These are phyloP conservation scores for Malurus leucopterus DNA, from an alignment of 2,797 vertebrate genomes.

Conservation along the genomic window DNA sequence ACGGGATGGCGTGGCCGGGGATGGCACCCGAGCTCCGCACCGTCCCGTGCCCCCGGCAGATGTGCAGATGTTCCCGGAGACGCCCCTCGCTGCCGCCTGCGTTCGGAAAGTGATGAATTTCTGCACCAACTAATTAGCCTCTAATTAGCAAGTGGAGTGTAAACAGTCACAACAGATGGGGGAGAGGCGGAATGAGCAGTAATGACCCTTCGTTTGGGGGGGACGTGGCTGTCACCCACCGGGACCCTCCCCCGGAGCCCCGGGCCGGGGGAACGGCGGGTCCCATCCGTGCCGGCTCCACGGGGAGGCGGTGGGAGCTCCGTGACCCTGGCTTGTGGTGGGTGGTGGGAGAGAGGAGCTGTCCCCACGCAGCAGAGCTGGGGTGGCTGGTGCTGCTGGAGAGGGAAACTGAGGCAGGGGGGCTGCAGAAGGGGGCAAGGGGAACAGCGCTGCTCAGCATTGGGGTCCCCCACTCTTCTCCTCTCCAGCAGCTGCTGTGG, in stretches of 20 bases:
- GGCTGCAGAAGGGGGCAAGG: neutral
- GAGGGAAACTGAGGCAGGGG: neutral
- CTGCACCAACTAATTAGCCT: conserved; percentile 87
- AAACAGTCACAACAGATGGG: conserved; percentile 91
- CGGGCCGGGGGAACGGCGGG: rapidly evolving
- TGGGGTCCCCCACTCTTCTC: neutral
- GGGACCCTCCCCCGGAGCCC: rapidly evolving
- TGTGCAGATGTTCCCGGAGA: conserved; percentile 63
- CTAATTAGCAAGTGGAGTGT: conserved; percentile 90
- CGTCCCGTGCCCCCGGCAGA: neutral
- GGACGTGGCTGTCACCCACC: neutral
- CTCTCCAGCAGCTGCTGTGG: neutral
- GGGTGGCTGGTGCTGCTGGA: neutral
- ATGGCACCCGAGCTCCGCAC: neutral
- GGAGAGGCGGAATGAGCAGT: conserved; percentile 78
- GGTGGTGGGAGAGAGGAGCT: neutral
- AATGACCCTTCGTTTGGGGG: conserved; percentile 77
- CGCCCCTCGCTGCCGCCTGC: conserved; percentile 34
- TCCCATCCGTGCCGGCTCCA: rapidly evolving
- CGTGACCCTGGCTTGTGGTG: rapidly evolving
- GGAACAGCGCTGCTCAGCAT: rapidly evolving
- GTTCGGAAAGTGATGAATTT: conserved; percentile 77
- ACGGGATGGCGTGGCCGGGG: rapidly evolving
- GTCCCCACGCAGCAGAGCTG: neutral
- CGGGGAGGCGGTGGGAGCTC: neutral